These are phyloP conservation scores for Apocheima hispidaria DNA, from an alignment of 2,888 invertebrate genomes.

Conservation along the genomic window DNA sequence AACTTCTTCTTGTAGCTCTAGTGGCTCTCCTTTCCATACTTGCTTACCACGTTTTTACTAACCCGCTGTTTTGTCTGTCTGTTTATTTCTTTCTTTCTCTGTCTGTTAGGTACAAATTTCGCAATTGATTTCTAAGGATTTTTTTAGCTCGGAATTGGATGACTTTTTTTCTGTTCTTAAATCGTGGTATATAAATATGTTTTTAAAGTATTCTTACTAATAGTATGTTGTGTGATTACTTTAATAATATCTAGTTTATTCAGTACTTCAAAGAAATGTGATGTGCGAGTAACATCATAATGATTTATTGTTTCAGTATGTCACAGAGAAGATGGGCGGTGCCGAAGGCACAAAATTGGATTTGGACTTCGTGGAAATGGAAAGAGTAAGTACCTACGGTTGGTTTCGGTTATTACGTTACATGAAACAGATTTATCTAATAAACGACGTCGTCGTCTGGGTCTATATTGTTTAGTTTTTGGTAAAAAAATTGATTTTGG, in stretches of 20 bases:
- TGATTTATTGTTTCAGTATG: slow-evolving; percentile 91
- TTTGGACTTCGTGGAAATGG: slow-evolving; percentile 99
- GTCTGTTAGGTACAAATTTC: no score
- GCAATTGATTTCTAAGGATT: no score
- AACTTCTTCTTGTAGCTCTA: neutral
- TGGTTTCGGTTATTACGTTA: slow-evolving; percentile 28
- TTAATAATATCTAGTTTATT: no score
- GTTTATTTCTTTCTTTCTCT: no score
- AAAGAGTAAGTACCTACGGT: slow-evolving; percentile 91
- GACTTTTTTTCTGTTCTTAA: no score
- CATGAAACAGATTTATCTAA: slow-evolving; percentile 26
- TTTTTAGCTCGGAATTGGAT: no score
- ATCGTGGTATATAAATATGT: no score
- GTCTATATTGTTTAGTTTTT: slow-evolving; percentile 7
- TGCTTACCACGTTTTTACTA: no score
- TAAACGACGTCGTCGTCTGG: slow-evolving; percentile 11
- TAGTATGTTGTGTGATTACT: neutral
- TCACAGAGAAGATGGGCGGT: slow-evolving; percentile 99
- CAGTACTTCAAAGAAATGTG: slow-evolving; percentile 46
- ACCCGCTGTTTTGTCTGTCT: no score
- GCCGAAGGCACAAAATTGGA: slow-evolving; percentile 99
- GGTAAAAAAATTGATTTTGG: slow-evolving; percentile 11
- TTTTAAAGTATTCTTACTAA: neutral
- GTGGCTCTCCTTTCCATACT: no score
- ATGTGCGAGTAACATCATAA: neutral